phyloP scores from a whole-genome alignment of 2,113 vertebrate genomes.

The Poeciliopsis occidentalis region DNA sequence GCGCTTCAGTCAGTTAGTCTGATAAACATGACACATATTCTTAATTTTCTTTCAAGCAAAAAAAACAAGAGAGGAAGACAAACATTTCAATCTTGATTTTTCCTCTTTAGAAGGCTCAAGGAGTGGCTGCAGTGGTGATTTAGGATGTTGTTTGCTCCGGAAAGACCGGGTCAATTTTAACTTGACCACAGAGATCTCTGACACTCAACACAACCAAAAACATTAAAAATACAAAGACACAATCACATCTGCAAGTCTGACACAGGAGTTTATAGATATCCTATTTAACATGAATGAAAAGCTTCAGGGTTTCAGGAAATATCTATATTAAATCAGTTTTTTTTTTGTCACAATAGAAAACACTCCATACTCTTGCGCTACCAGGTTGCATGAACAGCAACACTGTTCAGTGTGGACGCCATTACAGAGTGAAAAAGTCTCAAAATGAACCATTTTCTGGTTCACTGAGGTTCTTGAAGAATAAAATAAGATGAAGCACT shows the following conservation, averaged over 20 bases:
- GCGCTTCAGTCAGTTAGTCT: no score
- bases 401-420: no score
- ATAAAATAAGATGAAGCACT: no score
- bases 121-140: conserved; percentile 49
- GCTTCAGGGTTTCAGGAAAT: no score
- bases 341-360: no score
- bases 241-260: conserved; percentile 19
- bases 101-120: conserved; percentile 51
- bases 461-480: no score
- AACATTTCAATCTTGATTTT: conserved; percentile 44
- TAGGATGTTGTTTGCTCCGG: conserved; percentile 74
- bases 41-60: conserved; percentile 30
- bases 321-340: no score
- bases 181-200: conserved; percentile 11
- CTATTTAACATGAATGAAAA: conserved; percentile 10
- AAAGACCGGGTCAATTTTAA: conserved; percentile 48
- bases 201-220: neutral
- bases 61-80: conserved; percentile 22
- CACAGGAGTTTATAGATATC: conserved; percentile 30
- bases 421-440: no score
- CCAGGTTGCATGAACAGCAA: no score
- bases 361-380: no score
- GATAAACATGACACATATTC: conserved; percentile 35
- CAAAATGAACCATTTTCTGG: no score
- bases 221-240: neutral